Evolutionary conservation across 2,888 invertebrate genomes (phyloP).

Genomic region (Galeopsomyia nigrocyanea): DNA sequence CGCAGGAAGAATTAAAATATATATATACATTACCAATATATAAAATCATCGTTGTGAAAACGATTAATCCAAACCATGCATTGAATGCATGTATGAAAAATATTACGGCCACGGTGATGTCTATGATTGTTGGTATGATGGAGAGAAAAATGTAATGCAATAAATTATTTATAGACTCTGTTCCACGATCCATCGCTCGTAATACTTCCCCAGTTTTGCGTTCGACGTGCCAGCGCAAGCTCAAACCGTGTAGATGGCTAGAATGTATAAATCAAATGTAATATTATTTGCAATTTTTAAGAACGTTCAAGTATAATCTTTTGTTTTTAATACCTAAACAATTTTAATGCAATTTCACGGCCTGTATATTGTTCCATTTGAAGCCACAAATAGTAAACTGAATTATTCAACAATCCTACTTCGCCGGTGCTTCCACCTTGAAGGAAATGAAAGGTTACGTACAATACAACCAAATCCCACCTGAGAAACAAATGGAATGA

Average conservation of each 20-base stretch:
- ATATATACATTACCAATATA: no score
- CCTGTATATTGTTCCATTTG: slow-evolving; percentile 96
- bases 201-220: slow-evolving; percentile 98
- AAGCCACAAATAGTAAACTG: slow-evolving; percentile 94
- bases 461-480: slow-evolving; percentile 91
- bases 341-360: slow-evolving; percentile 84
- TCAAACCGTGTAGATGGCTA: slow-evolving; percentile 90
- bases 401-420: slow-evolving; percentile 81
- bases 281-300: no score
- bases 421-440: slow-evolving; percentile 94
- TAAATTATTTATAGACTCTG: slow-evolving; percentile 94
- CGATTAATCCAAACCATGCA: no score
- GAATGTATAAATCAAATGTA: no score
- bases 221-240: slow-evolving; percentile 93
- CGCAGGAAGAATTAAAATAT: no score
- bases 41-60: no score
- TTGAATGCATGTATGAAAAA: slow-evolving; percentile 93
- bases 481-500: slow-evolving; percentile 67
- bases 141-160: slow-evolving; percentile 93
- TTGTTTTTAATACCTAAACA: slow-evolving; percentile 59
- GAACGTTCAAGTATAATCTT: no score
- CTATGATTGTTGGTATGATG: slow-evolving; percentile 92
- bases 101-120: slow-evolving; percentile 91
- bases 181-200: slow-evolving; percentile 96
- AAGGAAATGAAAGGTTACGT: slow-evolving; percentile 89